A percentile compares a stretch with the other conserved stretches of the same genome.
These are phyloP conservation scores for Avahi laniger DNA, from an alignment of 2,797 vertebrate species.

Conservation along the genomic window DNA sequence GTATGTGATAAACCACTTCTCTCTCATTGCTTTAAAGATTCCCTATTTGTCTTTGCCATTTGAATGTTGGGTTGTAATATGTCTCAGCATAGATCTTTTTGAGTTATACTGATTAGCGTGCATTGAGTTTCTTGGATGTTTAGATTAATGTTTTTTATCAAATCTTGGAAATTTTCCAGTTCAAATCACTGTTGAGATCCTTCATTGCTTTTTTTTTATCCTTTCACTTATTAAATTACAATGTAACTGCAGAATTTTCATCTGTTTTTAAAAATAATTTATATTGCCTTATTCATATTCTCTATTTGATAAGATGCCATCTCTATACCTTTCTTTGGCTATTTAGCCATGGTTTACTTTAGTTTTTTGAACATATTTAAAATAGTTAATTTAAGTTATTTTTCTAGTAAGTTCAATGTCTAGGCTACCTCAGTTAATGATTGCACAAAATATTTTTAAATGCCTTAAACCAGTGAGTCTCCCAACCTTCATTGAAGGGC, in stretches of 20 bases:
- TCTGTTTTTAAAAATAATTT: not conserved
- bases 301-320: not conserved
- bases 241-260: not conserved
- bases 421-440: not conserved
- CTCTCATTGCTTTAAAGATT: not conserved
- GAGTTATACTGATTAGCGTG: not conserved
- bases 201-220: not conserved
- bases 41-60: not conserved
- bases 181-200: not conserved
- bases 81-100: not conserved
- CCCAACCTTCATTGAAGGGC: not conserved
- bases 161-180: constrained; percentile 11
- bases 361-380: not conserved
- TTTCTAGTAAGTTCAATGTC: not conserved
- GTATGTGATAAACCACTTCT: not conserved
- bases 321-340: not conserved
- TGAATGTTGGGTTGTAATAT: not conserved
- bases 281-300: not conserved
- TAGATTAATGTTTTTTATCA: not conserved
- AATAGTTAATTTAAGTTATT: not conserved
- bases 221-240: not conserved
- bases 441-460: not conserved
- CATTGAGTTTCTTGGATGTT: not conserved
- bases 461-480: not conserved
- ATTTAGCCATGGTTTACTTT: not conserved